Conservation (phyloP, 1,140 invertebrate genomes). For the Archegozetes longisetosus region DNA sequence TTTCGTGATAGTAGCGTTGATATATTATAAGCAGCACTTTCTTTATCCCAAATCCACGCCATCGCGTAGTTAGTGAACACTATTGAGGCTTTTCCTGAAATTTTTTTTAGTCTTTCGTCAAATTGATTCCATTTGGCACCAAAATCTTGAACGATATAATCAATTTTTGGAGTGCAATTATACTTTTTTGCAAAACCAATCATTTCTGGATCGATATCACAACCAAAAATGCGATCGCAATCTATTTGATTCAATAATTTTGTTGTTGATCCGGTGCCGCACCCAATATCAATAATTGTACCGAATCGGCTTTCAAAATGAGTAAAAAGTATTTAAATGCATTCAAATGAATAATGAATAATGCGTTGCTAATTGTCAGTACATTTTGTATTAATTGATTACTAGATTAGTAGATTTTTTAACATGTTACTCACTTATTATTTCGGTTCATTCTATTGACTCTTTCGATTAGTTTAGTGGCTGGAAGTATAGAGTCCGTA, state of each 20-base stretch:
- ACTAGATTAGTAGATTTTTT: too few relatives aligned
- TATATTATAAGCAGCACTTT: neutral
- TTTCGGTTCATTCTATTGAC: neutral
- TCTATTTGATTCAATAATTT: neutral
- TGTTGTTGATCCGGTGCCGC: neutral
- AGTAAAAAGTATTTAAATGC: too few relatives aligned
- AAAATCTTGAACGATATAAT: neutral
- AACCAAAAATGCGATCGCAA: neutral
- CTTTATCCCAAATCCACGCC: neutral
- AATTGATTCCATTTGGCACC: neutral
- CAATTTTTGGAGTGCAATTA: neutral
- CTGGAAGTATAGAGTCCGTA: neutral
- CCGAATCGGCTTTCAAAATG: too few relatives aligned
- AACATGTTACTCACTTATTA: neutral
- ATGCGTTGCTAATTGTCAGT: too few relatives aligned
- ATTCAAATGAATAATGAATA: too few relatives aligned
- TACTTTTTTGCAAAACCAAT: neutral
- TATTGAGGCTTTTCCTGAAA: neutral
- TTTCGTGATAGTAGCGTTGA: neutral
- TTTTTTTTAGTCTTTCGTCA: neutral
- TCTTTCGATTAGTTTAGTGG: neutral
- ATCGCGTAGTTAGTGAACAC: neutral
- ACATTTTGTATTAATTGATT: too few relatives aligned
- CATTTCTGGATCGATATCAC: neutral
- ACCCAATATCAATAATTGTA: neutral